Percentiles rank a stretch among this genome's conserved stretches.
phyloP scores from a whole-genome alignment of 1,140 invertebrate species.

The Nixonia krombeini region DNA sequence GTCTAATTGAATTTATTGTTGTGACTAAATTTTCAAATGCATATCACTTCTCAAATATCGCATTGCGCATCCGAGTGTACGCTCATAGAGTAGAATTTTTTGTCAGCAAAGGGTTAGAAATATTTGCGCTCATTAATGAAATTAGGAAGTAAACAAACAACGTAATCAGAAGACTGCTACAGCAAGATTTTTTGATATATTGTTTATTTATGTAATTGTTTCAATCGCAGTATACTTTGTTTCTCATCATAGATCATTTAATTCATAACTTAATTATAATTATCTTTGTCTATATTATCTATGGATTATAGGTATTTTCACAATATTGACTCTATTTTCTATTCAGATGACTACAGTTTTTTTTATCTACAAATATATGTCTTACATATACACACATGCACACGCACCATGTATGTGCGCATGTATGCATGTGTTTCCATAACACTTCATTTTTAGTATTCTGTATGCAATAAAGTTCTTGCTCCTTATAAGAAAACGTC shows the following conservation, averaged over 20 bases:
- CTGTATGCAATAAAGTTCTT: constrained; percentile 8
- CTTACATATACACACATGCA: constrained; percentile 37
- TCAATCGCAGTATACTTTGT: constrained; percentile 55
- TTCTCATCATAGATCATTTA: constrained; percentile 57
- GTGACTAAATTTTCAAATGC: too few species aligned
- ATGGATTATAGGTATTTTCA: constrained; percentile 63
- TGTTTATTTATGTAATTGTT: constrained; percentile 62
- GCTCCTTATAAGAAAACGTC: constrained; percentile 5
- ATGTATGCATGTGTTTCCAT: constrained; percentile 32
- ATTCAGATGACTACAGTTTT: constrained; percentile 63
- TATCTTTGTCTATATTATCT: constrained; percentile 53
- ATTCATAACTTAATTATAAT: constrained; percentile 62
- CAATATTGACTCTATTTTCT: constrained; percentile 68
- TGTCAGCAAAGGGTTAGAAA: too few species aligned
- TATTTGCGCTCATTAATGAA: too few species aligned
- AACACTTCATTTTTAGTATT: constrained; percentile 15
- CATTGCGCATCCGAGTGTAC: too few species aligned
- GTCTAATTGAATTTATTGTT: too few species aligned
- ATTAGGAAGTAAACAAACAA: too few species aligned
- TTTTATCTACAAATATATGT: constrained; percentile 67
- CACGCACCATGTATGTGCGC: constrained; percentile 39
- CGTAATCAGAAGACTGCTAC: too few species aligned
- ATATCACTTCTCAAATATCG: too few species aligned
- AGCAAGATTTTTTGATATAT: constrained; percentile 41
- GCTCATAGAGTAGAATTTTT: too few species aligned